These are phyloP conservation scores for Sarcophaga carnaria DNA, from an alignment of 2,888 invertebrate species.

Conservation along the genomic window DNA sequence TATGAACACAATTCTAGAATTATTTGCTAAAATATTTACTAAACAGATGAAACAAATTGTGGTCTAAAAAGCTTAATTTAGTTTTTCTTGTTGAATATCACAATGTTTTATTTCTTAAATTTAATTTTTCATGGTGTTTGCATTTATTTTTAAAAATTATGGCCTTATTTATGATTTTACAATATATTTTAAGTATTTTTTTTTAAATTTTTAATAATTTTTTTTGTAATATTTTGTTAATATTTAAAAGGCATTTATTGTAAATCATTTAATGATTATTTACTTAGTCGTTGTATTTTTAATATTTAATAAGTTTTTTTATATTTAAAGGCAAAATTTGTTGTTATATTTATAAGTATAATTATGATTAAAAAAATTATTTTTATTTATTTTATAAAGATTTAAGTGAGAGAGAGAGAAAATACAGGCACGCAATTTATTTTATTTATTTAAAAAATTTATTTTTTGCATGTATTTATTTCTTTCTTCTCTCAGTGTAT, in stretches of 20 bases:
- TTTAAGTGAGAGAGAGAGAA: no score
- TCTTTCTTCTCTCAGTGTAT: slow-evolving; percentile 37
- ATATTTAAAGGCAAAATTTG: slow-evolving; percentile 59
- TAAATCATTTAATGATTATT: slow-evolving; percentile 71
- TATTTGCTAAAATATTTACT: not conserved
- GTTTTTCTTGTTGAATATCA: slow-evolving; percentile 54
- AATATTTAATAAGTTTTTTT: slow-evolving; percentile 48
- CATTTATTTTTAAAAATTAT: slow-evolving; percentile 1
- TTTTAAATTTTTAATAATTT: not conserved
- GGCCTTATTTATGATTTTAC: slow-evolving; percentile 36
- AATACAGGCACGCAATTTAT: no score
- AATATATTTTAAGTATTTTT: not conserved
- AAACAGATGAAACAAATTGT: not conserved
- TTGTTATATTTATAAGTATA: slow-evolving; percentile 35
- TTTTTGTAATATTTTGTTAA: slow-evolving; percentile 14
- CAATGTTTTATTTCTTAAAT: slow-evolving; percentile 29
- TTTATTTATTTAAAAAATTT: slow-evolving; percentile 29
- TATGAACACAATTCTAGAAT: slow-evolving; percentile 42
- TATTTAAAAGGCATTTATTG: slow-evolving; percentile 64
- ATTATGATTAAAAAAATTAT: slow-evolving; percentile 33
- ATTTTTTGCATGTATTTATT: slow-evolving; percentile 59
- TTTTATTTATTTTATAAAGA: slow-evolving; percentile 29
- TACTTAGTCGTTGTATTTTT: slow-evolving; percentile 56
- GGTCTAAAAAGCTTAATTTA: slow-evolving; percentile 41
- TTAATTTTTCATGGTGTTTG: slow-evolving; percentile 28